Base-by-base conservation (phyloP, 2,888 invertebrate genomes). In the Tubiluchus corallicola region DNA sequence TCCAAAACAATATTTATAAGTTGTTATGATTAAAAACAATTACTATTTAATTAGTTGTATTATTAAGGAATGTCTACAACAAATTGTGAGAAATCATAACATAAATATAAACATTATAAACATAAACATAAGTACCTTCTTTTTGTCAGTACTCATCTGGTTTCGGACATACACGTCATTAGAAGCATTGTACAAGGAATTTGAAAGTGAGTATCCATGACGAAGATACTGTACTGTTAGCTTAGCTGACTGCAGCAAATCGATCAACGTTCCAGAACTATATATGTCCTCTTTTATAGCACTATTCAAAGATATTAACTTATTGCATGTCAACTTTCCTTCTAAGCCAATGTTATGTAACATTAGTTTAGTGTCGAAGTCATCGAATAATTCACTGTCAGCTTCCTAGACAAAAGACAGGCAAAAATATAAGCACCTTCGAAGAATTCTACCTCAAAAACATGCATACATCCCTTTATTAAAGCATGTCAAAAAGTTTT, bases 141-240 rank as follows among this genome's bases (percentile, higher is more conserved):
- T 53, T 15, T 45, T 41, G 16, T 45, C 37, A 17, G 21, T 41
- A 3, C 67, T 65, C 2, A 72, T 55, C 5, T 72, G 66, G 29
- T 72, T 67, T 52, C 72, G 72, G 3, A 74, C 70, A 55, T 79
- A 81, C 13, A 79, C 74, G 56, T 79, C 77, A 0, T 71, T 61
- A 50, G 74, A 74, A 46, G 74, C 70, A 42, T 68, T 70, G 2
- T 63, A 52, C 47, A 79, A 63, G 0, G 79, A 74, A n/a, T 65
- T 63, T 9, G 58, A 54, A n/a, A 67, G 57, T 0, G 69, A 58
- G 42, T 74, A 69, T 1, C 78, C 79, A 41, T 76, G 67, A 2
- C 71, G 63, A 37, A 75, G 57, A 60, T 77, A 75, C 58, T 79
- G 77, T 42, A 70, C 68, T 37, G 74, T 70, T 46, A 79, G 60